phyloP scores from a whole-genome alignment of 1,140 invertebrate species.

The Belonocnema kinseyi region DNA sequence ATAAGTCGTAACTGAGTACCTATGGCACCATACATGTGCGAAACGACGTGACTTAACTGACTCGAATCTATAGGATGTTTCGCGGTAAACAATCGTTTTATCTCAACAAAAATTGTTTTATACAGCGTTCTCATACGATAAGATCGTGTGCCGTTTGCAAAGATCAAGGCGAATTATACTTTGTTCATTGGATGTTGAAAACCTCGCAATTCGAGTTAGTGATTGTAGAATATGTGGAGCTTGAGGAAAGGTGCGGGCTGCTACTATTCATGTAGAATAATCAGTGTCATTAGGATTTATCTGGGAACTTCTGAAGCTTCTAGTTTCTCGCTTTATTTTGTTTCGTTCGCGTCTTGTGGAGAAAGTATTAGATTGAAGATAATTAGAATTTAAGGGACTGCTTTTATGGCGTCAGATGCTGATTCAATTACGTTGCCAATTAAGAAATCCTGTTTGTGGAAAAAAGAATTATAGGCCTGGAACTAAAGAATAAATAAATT shows the following conservation, averaged over 20 bases:
- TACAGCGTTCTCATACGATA: conserved; percentile 13
- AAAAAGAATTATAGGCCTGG: neutral
- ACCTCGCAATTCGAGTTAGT: conserved; percentile 2
- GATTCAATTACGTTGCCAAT: conserved; percentile 7
- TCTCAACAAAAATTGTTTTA: conserved; percentile 8
- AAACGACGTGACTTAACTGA: conserved; percentile 14
- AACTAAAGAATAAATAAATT: neutral
- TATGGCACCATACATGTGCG: neutral
- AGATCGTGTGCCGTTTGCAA: conserved; percentile 16
- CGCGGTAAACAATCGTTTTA: conserved; percentile 27
- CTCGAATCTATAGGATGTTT: conserved; percentile 19
- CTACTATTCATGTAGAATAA: conserved; percentile 10
- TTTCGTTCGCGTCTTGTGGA: neutral
- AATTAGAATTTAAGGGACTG: conserved; percentile 27
- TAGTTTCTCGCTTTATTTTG: conserved; percentile 5
- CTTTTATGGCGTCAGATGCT: neutral
- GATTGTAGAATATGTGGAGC: neutral
- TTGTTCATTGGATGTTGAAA: conserved; percentile 25
- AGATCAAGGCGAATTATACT: conserved; percentile 24
- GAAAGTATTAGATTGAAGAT: conserved; percentile 26
- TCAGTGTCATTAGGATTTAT: conserved; percentile 23
- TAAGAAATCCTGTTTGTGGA: conserved; percentile 21
- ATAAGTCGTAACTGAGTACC: neutral
- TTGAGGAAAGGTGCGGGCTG: conserved; percentile 1
- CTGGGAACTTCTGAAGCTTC: conserved; percentile 29